Evolutionary conservation across 1,140 invertebrate genomes (phyloP), one percentile per base, ranked within the genome.

Genomic region (Diorhabda elongata): DNA sequence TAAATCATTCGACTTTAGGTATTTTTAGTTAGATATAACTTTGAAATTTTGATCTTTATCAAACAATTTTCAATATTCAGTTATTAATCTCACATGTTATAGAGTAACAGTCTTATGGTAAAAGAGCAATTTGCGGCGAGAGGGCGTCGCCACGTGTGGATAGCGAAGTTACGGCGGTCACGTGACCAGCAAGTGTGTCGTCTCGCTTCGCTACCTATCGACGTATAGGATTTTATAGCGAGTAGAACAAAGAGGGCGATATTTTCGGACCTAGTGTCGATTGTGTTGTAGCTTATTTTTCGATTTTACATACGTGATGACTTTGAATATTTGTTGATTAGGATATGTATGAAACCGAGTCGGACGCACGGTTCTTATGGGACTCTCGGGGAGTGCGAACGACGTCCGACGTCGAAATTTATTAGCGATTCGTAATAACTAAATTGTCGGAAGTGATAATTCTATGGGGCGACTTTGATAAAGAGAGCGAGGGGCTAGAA

Each of bases 131-230:
- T 79, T 79, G 78, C 73, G 78, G 78, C 69, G 56, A 76, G 75
- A 74, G 73, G 78, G 78, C 78, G 78, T 78, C 74, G 78, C 72
- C 78, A 79, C 78, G 78, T 79, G 78, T 74, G 73, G 72, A 75
- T 77, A 75, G 75, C 75, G 76, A 74, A 75, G 76, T 77, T 79
- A 78, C 72, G 72, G 71, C 44, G 58, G 70, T 70, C 77, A 77
- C 77, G 77, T 78, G 77, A 69, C 72, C 61, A 56, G 56, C 69
- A n/a, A 67, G 73, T 70, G 58, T 67, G 72, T 67, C 72, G 75
- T 73, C 64, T 63, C 75, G 69, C 74, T 76, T 66, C 70, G 66
- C 65, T 76, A 74, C 74, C 73, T 74, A 61, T n/a, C 41, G 26
- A n/a, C 43, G 7, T 61, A 42, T 64, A 56, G 3, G 4, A 5